Evolutionary conservation across 2,888 invertebrate genomes (phyloP), one percentile per base, ranked within the genome.

Genomic region (Trichacis sp.): DNA sequence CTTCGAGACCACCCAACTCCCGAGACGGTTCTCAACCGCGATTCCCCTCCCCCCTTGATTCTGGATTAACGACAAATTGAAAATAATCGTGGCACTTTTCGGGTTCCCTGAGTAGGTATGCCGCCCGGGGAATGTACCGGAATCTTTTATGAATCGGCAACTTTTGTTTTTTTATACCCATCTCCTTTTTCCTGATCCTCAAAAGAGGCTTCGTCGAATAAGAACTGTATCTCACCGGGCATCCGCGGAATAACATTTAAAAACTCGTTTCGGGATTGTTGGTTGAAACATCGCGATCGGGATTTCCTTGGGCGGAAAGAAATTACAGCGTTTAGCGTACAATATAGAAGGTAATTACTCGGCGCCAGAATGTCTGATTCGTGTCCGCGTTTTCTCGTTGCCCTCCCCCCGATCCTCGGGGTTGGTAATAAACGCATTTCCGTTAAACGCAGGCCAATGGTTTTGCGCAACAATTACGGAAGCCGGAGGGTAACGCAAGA

Each of bases 1-100:
- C 75, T 70, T 8, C 71, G 71, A 71, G 82, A 81, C 83, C 84
- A 82, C 83, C 83, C 81, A 68, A 71, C 67, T 74, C 70, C 60
- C 67, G 65, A 75, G 73, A 70, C 46, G 81, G 78, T 78, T 79
- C 82, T 82, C 82, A 81, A 77, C 76, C 70, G 50, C 6, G 19
- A 43, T 50, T 36, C 29, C 46, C 11, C 19, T 8, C 18, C 14
- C 14, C 2, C n/a, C 42, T 4, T 15, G 42, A 12, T 42, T n/a
- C n/a, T 11, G 8, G 18, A 42, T 18, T 15, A 17, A 6, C 42
- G 42, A 42, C 18, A 17, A 42, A 42, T 15, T 15, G n/a, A 24
- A 24, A 24, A 24, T 24, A 12, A 36, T 36, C 36, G 14, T 36
- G 36, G 36, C 36, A 36, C 36, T 36, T 36, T 36, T 12, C 36